These are phyloP conservation scores for Pituophis catenifer DNA, from an alignment of 2,113 vertebrate species.

Conservation along the genomic window DNA sequence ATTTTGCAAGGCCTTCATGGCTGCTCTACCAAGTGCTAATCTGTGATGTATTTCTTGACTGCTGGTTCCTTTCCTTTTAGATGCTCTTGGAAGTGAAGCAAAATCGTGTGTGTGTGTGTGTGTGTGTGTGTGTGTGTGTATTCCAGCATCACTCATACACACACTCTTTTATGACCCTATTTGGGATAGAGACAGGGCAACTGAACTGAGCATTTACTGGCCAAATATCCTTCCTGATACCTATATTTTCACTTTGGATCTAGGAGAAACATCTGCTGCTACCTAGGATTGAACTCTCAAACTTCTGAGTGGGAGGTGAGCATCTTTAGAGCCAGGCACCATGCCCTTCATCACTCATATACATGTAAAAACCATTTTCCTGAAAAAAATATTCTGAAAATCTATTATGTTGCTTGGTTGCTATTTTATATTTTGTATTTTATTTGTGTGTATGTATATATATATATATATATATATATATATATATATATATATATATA, in stretches of 20 bases:
- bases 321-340: background rate
- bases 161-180: background rate
- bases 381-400: background rate
- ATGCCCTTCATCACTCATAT: background rate
- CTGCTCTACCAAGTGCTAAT: background rate
- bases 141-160: background rate
- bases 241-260: background rate
- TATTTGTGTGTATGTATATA: too few species aligned
- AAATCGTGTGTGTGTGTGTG: background rate
- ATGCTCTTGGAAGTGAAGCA: background rate
- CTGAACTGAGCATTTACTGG: background rate
- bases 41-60: background rate
- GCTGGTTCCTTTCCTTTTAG: background rate
- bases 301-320: background rate
- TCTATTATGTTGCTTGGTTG: background rate
- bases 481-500: too few species aligned
- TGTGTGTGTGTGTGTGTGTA: background rate
- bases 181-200: background rate
- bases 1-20: background rate
- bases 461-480: background rate
- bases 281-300: background rate
- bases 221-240: background rate
- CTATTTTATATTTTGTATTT: background rate
- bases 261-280: background rate
- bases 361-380: background rate